A percentile compares a stretch with the other conserved stretches of the same genome.
Evolutionary conservation across 2,888 invertebrate species (phyloP).

Genomic region (Tenthredo amoena): DNA sequence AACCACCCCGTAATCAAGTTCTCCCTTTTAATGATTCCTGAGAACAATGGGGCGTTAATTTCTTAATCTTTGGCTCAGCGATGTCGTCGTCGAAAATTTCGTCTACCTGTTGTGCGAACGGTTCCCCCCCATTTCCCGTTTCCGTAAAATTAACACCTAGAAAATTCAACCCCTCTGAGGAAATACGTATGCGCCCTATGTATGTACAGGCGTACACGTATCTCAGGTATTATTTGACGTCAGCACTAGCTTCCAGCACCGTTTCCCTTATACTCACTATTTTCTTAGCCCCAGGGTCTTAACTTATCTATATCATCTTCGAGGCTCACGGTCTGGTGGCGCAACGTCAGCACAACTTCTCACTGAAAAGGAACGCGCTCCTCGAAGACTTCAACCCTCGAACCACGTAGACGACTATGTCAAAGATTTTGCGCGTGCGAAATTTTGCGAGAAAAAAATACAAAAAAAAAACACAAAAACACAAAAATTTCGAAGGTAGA

Average conservation of each 20-base stretch:
- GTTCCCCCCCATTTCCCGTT: constrained; percentile 36
- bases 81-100: not conserved
- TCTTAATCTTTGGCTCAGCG: not conserved
- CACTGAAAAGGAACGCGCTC: constrained; percentile 31
- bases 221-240: constrained; percentile 41
- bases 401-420: not conserved
- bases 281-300: constrained; percentile 38
- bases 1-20: not conserved
- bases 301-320: constrained; percentile 49
- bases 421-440: constrained; percentile 21
- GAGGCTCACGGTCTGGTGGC: not conserved
- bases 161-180: not conserved
- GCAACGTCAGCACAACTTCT: constrained; percentile 45
- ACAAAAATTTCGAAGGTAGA: not conserved
- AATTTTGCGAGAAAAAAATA: not conserved
- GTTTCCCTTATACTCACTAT: constrained; percentile 26
- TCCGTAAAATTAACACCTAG: constrained; percentile 25
- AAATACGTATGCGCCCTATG: not conserved
- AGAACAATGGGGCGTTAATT: constrained; percentile 29
- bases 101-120: not conserved
- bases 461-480: too few species aligned
- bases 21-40: not conserved
- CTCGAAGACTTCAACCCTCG: not conserved
- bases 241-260: constrained; percentile 47
- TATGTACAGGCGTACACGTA: not conserved